Conservation (phyloP, 2,797 vertebrate genomes). For the Masticophis lateralis region DNA sequence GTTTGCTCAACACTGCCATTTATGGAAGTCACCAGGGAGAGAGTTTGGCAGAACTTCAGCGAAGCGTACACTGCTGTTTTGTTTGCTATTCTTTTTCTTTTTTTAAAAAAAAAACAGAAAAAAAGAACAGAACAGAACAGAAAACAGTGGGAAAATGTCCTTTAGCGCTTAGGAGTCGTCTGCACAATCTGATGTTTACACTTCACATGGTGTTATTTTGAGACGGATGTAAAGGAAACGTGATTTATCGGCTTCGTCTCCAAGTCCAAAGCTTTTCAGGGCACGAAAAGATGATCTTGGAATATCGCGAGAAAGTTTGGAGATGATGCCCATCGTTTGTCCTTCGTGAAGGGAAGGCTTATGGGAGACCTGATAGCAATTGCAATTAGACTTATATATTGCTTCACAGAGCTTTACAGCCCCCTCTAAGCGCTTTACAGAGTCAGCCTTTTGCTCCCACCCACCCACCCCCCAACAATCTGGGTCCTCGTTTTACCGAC, state of each 20-base stretch:
- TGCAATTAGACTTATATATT: too few species aligned
- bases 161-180: not conserved
- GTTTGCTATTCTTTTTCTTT: not conserved
- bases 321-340: not conserved
- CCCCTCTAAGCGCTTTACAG: too few species aligned
- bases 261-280: not conserved
- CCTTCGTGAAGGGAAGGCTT: not conserved
- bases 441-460: too few species aligned
- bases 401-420: too few species aligned
- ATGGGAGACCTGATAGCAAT: not conserved
- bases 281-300: not conserved
- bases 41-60: conserved; percentile 13
- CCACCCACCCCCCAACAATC: too few species aligned
- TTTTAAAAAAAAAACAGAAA: not conserved
- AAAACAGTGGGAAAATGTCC: not conserved
- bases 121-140: not conserved
- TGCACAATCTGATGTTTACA: conserved; percentile 1
- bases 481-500: too few species aligned
- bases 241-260: not conserved
- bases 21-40: not conserved
- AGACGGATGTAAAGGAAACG: not conserved
- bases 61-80: not conserved
- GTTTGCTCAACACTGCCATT: not conserved
- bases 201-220: not conserved
- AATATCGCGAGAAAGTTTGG: not conserved